Evolutionary conservation across 2,113 vertebrate genomes (phyloP).

Genomic region (Fukomys damarensis): DNA sequence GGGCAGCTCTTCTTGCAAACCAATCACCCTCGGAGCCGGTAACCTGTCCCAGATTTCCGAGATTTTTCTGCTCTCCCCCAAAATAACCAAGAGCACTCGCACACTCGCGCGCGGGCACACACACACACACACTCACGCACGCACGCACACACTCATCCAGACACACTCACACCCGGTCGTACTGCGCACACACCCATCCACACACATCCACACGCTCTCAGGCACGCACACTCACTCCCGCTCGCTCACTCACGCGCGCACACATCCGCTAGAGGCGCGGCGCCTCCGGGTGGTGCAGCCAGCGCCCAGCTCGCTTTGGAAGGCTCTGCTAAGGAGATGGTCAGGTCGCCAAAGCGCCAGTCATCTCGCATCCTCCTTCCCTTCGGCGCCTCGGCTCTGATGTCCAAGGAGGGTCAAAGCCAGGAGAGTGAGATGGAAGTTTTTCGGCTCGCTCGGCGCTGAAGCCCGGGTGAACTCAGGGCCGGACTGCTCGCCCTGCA

Average conservation of each 20-base stretch:
- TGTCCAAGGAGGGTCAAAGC: constrained; percentile 54
- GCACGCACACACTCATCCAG: constrained; percentile 30
- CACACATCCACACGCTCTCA: constrained; percentile 5
- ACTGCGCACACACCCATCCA: neutral
- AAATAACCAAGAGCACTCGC: neutral
- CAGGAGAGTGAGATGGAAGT: constrained; percentile 56
- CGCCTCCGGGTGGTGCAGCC: constrained; percentile 81
- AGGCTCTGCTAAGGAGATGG: constrained; percentile 78
- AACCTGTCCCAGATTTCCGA: constrained; percentile 80
- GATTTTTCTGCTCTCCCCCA: constrained; percentile 54
- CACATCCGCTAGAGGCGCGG: constrained; percentile 66
- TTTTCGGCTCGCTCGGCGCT: constrained; percentile 26
- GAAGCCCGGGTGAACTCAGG: constrained; percentile 37
- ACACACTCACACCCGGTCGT: constrained; percentile 25
- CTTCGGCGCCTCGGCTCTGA: constrained; percentile 51
- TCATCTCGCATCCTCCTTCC: constrained; percentile 80
- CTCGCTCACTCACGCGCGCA: constrained; percentile 2
- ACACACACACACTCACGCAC: neutral
- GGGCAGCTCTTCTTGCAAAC: constrained; percentile 65
- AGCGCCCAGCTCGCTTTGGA: constrained; percentile 72
- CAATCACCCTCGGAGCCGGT: constrained; percentile 42
- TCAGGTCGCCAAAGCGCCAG: constrained; percentile 79
- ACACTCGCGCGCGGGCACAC: neutral
- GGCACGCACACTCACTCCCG: neutral
- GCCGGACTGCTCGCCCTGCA: constrained; percentile 83